Evolutionary conservation across 2,113 vertebrate genomes (phyloP).

Genomic region (Vireo altiloquus): DNA sequence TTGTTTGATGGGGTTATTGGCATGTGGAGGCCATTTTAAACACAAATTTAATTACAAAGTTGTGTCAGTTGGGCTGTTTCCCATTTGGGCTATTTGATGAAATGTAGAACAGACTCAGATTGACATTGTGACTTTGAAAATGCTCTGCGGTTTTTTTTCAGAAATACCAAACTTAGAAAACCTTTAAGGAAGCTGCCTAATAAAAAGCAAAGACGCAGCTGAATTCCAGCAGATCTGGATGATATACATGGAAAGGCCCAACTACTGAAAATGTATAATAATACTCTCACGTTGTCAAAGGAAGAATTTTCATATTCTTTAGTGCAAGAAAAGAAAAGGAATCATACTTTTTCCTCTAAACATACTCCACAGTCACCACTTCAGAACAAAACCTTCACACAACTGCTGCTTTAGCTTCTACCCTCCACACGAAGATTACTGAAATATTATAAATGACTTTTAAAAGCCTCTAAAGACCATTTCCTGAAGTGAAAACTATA

Average conservation of each 20-base stretch:
- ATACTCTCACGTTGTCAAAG: not conserved
- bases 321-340: not conserved
- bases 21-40: constrained; percentile 31
- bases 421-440: not conserved
- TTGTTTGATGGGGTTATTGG: not conserved
- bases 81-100: constrained; percentile 28
- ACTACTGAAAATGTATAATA: not conserved
- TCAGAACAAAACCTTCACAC: not conserved
- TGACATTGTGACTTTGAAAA: constrained; percentile 37
- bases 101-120: constrained; percentile 32
- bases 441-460: not conserved
- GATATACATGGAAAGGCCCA: not conserved
- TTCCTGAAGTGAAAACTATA: not conserved
- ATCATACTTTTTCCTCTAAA: not conserved
- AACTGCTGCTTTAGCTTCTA: not conserved
- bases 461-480: not conserved
- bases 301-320: not conserved
- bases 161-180: constrained; percentile 14
- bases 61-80: constrained; percentile 1
- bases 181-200: constrained; percentile 14
- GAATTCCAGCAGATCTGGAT: constrained; percentile 22
- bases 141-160: not conserved
- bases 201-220: constrained; percentile 41
- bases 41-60: constrained; percentile 17
- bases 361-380: not conserved